Base-by-base conservation (phyloP, 1,140 invertebrate species). In the Anthonomus grandis region DNA sequence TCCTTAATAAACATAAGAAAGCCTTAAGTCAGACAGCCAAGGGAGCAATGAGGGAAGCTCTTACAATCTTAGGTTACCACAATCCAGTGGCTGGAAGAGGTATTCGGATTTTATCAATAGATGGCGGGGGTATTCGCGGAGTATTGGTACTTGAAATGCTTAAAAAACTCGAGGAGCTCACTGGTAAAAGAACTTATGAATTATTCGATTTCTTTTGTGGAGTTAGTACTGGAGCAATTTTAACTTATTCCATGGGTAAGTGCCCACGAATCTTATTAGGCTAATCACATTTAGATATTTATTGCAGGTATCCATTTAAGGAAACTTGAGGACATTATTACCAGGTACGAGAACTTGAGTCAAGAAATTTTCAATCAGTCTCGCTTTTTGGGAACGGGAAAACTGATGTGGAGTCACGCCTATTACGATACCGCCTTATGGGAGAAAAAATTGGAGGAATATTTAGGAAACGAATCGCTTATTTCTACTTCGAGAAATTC, bases 151-250 rank as follows among this genome's bases (percentile, higher is more conserved):
- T 94, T 42, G 86, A 91, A 76, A 85, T 93, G 69, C 71, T 95
- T 34, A 82, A 84, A 56, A 83, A 86, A 64, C 70, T 95, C 8
- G 91, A 95, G 75, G 74, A 82, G 62, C 65, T 86, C 3, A 89
- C 87, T 15, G 84, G 85, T 1, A 80, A 83, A 62, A 75, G 71
- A 61, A 79, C 85, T 19, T 74, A 83, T 65, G 81, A 87, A 62
- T 72, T 87, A 69, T 97, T 97, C 76, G 94, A 97, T 75, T 90
- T 90, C 59, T 87, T 97, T 59, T 90, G 91, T 69, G 94, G 94
- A 4, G 93, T 96, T 3, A 93, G 90, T 69, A 96, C 93, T 8
- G 93, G 93, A 46, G 85, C 87, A 9, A 88, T 91, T 19, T 76
- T 90, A n/a, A 82, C 84, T 8, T 80, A 81, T 64, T 79, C 83